Conservation (phyloP, 2,797 vertebrate species). For the Clamator glandarius region DNA sequence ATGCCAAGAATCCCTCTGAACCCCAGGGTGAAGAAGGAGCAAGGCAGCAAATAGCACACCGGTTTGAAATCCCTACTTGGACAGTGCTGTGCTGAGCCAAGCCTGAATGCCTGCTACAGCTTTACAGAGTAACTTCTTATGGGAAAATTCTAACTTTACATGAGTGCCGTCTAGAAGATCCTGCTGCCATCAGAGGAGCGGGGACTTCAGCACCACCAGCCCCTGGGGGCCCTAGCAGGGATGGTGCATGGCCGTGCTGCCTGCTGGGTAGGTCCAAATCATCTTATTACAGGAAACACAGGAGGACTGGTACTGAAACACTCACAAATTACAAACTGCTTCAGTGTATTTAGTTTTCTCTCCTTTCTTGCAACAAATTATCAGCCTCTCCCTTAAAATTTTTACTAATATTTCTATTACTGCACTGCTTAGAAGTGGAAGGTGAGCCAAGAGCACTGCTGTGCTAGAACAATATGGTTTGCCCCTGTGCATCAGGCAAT, state of each 20-base stretch:
- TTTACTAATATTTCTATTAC: not conserved
- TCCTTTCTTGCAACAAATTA: not conserved
- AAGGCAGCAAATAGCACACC: not conserved
- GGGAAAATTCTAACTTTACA: not conserved
- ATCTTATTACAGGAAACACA: not conserved
- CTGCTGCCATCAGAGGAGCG: not conserved
- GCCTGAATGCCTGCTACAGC: not conserved
- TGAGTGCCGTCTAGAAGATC: not conserved
- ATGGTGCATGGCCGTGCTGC: fast-evolving
- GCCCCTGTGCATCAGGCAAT: not conserved
- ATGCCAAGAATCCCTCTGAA: not conserved
- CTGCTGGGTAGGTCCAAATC: not conserved
- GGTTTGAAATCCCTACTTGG: not conserved
- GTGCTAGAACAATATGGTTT: not conserved
- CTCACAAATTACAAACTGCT: not conserved
- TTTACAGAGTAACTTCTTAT: not conserved
- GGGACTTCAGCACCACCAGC: not conserved
- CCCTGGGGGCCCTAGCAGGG: not conserved
- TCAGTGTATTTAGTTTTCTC: not conserved
- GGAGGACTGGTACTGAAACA: not conserved
- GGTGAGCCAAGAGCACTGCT: not conserved
- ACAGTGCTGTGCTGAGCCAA: not conserved
- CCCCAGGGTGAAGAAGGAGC: not conserved
- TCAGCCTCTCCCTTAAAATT: not conserved
- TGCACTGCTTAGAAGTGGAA: not conserved